Evolutionary conservation across 1,140 invertebrate genomes (phyloP).

Genomic region (Ostrea denselamellosa): DNA sequence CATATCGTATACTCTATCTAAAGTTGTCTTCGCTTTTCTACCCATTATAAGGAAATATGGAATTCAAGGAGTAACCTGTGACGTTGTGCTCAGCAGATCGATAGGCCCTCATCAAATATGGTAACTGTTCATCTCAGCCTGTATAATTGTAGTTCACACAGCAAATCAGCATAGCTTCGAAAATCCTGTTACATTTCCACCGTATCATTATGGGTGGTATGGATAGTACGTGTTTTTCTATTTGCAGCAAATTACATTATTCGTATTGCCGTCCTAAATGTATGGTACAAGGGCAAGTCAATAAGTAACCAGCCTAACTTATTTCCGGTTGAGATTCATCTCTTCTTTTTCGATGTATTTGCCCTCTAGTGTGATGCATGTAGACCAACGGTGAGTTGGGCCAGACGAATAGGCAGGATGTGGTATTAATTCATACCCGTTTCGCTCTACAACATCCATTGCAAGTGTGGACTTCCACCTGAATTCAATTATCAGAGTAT

Average conservation of each 20-base stretch:
- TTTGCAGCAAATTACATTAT: slow-evolving; percentile 56
- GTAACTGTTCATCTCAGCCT: slow-evolving; percentile 62
- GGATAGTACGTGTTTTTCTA: slow-evolving; percentile 63
- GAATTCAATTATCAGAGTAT: no score
- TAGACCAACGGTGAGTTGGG: no score
- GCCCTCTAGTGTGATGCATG: no score
- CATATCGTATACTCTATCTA: slow-evolving; percentile 32
- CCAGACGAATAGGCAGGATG: no score
- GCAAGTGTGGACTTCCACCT: no score
- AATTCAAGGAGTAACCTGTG: slow-evolving; percentile 52
- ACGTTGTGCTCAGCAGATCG: slow-evolving; percentile 48
- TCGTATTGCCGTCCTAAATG: slow-evolving; percentile 70
- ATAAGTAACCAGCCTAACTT: no score
- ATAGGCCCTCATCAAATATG: slow-evolving; percentile 55
- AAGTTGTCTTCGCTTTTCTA: slow-evolving; percentile 43
- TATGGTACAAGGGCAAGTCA: slow-evolving; percentile 62
- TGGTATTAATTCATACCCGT: no score
- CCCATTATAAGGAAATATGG: slow-evolving; percentile 59
- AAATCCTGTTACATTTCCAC: slow-evolving; percentile 65
- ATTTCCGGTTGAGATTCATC: no score
- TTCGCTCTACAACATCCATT: no score
- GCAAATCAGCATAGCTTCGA: slow-evolving; percentile 50
- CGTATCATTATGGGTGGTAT: slow-evolving; percentile 61
- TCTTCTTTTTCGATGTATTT: no score
- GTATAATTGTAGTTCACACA: slow-evolving; percentile 48